Evolutionary conservation across 2,797 vertebrate species (phyloP).

Genomic region (Enteromius thamalakanensis): DNA sequence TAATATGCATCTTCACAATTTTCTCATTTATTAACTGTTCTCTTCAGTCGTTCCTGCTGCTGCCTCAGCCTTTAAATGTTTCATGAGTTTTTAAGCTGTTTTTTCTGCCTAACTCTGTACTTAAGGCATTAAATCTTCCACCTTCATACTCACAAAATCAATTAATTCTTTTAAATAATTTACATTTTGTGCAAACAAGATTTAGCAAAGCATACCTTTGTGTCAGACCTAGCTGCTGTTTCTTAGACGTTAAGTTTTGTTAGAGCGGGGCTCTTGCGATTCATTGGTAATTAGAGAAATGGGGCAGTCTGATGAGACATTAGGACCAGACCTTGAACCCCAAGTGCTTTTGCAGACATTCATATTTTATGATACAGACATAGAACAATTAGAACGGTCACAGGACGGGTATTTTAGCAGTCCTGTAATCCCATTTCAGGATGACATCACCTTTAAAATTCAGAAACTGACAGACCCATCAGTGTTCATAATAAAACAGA

Average conservation of each 20-base stretch:
- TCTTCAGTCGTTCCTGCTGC: slow-evolving; percentile 70
- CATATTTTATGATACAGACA: slow-evolving; percentile 85
- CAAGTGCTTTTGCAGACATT: slow-evolving; percentile 80
- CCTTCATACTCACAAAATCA: slow-evolving; percentile 82
- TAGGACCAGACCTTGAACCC: slow-evolving; percentile 71
- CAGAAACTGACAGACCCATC: slow-evolving; percentile 76
- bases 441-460: slow-evolving; percentile 82
- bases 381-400: slow-evolving; percentile 84
- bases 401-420: slow-evolving; percentile 78
- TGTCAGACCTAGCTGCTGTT: slow-evolving; percentile 70
- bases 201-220: slow-evolving; percentile 76
- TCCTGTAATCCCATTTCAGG: slow-evolving; percentile 68
- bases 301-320: slow-evolving; percentile 79
- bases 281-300: slow-evolving; percentile 80
- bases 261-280: slow-evolving; percentile 70
- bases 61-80: slow-evolving; percentile 80
- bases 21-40: slow-evolving; percentile 77
- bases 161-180: slow-evolving; percentile 87
- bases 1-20: slow-evolving; percentile 68
- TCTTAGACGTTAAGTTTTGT: slow-evolving; percentile 74
- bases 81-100: slow-evolving; percentile 84
- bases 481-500: slow-evolving; percentile 69
- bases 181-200: slow-evolving; percentile 78
- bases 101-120: slow-evolving; percentile 74
- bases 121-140: slow-evolving; percentile 80